Base-by-base conservation (phyloP, 2,888 invertebrate species). In the Lasioglossum oenotherae region DNA sequence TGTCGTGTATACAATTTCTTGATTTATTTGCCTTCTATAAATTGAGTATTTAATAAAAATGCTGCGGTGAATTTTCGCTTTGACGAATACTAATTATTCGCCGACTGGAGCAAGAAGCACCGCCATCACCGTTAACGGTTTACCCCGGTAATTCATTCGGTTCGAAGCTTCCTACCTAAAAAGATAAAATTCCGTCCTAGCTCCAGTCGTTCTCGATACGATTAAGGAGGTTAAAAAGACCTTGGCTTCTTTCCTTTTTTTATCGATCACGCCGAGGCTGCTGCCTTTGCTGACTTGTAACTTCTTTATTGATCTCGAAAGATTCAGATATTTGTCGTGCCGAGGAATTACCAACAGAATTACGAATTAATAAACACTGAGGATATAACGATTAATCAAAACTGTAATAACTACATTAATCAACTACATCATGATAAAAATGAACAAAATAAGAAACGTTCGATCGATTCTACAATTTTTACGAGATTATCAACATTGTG, bases 191-290 rank as follows among this genome's bases (percentile, higher is more conserved):
- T 80, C 82, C 60, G 75, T 64, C 69, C 67, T 46, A 57, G 53
- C 27, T 57, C 19, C 31, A 67, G 27, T 82, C 67, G 74, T 77
- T 67, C 76, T 73, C 80, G 81, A 81, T 77, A 74, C 69, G 64
- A 79, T 81, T 78, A 80, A 79, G 74, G 44, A 75, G 72, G 71
- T 75, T 81, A 69, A 69, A 82, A 85, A 85, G 80, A 85, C 64
- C 73, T 73, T 78, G 67, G 23, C 27, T 75, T 77, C 74, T 82
- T 73, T 77, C 31, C 57, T 41, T 72, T 23, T 41, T 84, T 77
- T 79, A 88, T 88, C 80, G 86, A 89, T 76, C 60, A 71, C 73
- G 57, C 71, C 69, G 77, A 74, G 46, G 81, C 57, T 60, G 35
- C 73, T 19, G 74, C 31, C 64, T 57, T 38, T 19, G 31, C 53